Conservation (phyloP, 2,113 vertebrate species). For the Tychaedon coryphoeus region DNA sequence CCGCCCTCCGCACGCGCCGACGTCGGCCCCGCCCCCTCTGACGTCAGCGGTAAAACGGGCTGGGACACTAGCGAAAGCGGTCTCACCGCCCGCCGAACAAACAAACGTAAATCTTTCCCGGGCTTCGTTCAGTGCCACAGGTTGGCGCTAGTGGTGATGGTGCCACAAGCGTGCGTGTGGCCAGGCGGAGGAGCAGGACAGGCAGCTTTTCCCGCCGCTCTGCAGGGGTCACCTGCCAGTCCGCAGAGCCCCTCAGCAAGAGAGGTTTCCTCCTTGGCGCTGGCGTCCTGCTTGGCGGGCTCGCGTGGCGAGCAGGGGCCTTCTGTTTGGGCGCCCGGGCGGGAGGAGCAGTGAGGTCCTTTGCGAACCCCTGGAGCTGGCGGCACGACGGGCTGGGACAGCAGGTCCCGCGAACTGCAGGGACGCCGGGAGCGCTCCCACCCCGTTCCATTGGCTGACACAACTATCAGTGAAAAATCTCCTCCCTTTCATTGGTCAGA, state of each 20-base stretch:
- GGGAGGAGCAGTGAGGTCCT: neutral
- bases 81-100: neutral
- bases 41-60: neutral
- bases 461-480: accelerated
- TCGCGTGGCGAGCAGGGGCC: neutral
- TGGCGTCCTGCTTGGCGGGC: neutral
- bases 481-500: neutral
- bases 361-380: neutral
- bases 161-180: neutral
- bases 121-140: too few species aligned
- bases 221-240: neutral
- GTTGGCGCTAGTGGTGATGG: too few species aligned
- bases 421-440: accelerated
- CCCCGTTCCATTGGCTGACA: neutral
- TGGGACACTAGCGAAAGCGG: neutral
- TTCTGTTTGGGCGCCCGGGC: neutral
- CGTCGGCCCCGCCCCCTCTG: neutral
- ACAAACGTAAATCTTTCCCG: neutral
- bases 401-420: accelerated
- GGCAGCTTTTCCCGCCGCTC: neutral
- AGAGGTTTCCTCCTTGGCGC: neutral
- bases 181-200: neutral
- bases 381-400: neutral
- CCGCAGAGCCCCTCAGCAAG: neutral
- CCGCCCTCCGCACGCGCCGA: neutral